These are phyloP conservation scores for Apis laboriosa DNA, from an alignment of 1,140 invertebrate species.

Conservation along the genomic window DNA sequence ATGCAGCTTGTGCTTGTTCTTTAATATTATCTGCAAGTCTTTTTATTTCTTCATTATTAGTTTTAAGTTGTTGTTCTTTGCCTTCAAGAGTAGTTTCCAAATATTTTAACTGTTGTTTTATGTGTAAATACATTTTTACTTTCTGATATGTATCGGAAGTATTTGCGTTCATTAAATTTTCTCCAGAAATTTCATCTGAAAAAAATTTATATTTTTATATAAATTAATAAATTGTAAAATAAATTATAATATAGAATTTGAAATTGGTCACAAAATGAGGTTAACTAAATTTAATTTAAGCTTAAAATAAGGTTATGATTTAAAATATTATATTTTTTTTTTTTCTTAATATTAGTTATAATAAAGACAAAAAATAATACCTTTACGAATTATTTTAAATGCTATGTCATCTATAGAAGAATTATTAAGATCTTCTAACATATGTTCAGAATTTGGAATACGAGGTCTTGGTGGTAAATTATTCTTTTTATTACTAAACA, in stretches of 20 bases:
- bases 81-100: constrained; percentile 63
- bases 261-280: no score
- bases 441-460: constrained; percentile 66
- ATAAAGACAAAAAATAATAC: constrained; percentile 45
- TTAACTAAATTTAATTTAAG: neutral
- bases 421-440: constrained; percentile 70
- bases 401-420: constrained; percentile 64
- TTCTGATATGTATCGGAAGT: constrained; percentile 69
- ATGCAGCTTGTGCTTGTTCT: constrained; percentile 73
- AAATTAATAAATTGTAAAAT: constrained; percentile 1
- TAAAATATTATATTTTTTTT: neutral
- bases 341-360: neutral
- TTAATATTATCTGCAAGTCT: constrained; percentile 73
- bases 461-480: constrained; percentile 69
- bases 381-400: constrained; percentile 69
- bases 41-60: constrained; percentile 67
- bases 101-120: constrained; percentile 68
- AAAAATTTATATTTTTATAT: constrained; percentile 11
- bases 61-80: constrained; percentile 61
- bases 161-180: constrained; percentile 52
- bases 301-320: constrained; percentile 2
- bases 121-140: constrained; percentile 70
- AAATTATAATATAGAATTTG: neutral
- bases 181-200: constrained; percentile 42
- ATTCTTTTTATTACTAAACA: constrained; percentile 74